Conservation (phyloP, 2,888 invertebrate genomes). For the Salpingus planirostris region DNA sequence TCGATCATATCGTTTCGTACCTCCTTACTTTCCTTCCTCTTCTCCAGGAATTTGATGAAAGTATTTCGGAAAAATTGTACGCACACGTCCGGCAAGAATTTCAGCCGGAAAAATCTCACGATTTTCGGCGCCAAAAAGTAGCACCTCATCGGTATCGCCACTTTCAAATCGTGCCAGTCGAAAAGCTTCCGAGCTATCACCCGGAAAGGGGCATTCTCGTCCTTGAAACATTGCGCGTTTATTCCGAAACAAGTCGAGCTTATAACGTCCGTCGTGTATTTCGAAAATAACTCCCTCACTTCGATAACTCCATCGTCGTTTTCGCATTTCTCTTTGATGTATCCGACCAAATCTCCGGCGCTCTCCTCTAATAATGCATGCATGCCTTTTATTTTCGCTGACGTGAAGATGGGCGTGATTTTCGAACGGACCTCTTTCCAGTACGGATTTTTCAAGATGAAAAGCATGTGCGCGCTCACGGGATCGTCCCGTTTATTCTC, state of each 20-base stretch:
- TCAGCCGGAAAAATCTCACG: not conserved
- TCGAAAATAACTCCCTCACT: not conserved
- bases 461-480: slow-evolving; percentile 28
- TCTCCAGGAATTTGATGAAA: not conserved
- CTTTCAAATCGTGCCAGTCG: not conserved
- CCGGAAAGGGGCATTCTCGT: not conserved
- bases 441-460: slow-evolving; percentile 39
- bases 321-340: not conserved
- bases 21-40: too few relatives aligned
- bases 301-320: not conserved
- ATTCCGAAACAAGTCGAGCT: not conserved
- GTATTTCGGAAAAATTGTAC: not conserved
- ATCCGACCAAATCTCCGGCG: not conserved
- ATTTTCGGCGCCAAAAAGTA: not conserved
- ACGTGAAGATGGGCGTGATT: slow-evolving; percentile 44
- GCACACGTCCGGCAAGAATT: not conserved
- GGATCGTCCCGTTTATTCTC: not conserved
- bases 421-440: slow-evolving; percentile 45
- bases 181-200: not conserved
- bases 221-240: not conserved
- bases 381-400: slow-evolving; percentile 45
- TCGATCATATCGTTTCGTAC: not conserved
- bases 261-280: not conserved
- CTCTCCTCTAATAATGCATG: slow-evolving; percentile 32
- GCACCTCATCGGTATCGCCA: not conserved